Evolutionary conservation across 2,888 invertebrate genomes (phyloP), one percentile per base, ranked within the genome.

Genomic region (Odontocerum albicorne): DNA sequence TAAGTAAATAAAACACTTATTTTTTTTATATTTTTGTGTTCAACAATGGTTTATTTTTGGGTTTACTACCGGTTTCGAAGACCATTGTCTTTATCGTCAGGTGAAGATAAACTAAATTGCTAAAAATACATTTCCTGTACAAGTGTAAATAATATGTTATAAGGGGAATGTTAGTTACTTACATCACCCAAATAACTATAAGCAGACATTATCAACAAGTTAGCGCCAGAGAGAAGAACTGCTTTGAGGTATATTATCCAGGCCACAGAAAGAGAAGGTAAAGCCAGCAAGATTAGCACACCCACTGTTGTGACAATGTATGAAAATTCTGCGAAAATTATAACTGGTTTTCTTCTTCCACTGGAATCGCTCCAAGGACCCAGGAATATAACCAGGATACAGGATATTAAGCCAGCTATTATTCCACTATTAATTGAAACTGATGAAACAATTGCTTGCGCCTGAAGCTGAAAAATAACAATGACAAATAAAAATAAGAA

Each of bases 121-220:
- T n/a, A n/a, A n/a, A n/a, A n/a, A n/a, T n/a, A n/a, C n/a, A n/a
- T n/a, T n/a, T n/a, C n/a, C n/a, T n/a, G n/a, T n/a, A n/a, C n/a
- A n/a, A n/a, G n/a, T n/a, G n/a, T n/a, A n/a, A n/a, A n/a, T n/a
- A 13, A n/a, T n/a, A n/a, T n/a, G n/a, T n/a, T n/a, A n/a, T n/a
- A n/a, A n/a, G n/a, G n/a, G n/a, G 8, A 12, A 8, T 10, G 8
- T n/a, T n/a, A 31, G 8, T 84, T 38, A 2, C 90, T 86, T 62
- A 90, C 85, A 67, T 90, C 89, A 15, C 86, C 87, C 49, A 91
- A 83, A 67, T 90, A 88, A 67, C 87, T 87, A 72, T 90, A 87
- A 39, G 88, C 82, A 1, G 87, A 86, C 73, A 88, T 87, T 60
- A 88, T 79, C 72, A 88, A 79, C 40, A 87, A 77, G 63, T 87